These are phyloP conservation scores for Oryzias celebensis DNA, from an alignment of 2,113 vertebrate genomes.

Conservation along the genomic window DNA sequence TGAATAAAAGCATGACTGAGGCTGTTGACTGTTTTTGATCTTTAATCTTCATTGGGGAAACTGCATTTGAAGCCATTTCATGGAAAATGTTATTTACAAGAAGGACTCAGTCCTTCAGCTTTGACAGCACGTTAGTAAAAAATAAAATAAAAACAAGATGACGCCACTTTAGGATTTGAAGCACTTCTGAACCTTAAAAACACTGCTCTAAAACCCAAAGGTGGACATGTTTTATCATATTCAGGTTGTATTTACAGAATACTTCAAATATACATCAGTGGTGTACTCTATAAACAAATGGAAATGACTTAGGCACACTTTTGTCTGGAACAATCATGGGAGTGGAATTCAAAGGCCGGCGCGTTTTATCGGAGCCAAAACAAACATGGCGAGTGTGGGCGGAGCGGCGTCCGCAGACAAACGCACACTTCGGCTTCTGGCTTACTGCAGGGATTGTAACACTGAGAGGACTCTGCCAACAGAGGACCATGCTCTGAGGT, in stretches of 20 bases:
- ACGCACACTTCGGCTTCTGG: no score
- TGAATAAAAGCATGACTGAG: background rate
- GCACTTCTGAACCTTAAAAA: constrained; percentile 73
- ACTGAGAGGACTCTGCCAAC: no score
- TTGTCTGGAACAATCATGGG: constrained; percentile 51
- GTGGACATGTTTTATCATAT: constrained; percentile 81
- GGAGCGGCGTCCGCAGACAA: no score
- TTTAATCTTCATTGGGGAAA: constrained; percentile 72
- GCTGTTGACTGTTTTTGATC: constrained; percentile 34
- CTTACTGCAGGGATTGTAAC: no score
- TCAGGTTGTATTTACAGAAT: constrained; percentile 94
- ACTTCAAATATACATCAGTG: constrained; percentile 90
- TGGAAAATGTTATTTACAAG: constrained; percentile 77
- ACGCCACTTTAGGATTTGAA: constrained; percentile 57
- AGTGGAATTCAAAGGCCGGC: constrained; percentile 39
- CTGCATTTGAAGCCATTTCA: constrained; percentile 72
- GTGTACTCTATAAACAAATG: constrained; percentile 89
- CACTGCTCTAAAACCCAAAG: constrained; percentile 73
- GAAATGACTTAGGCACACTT: constrained; percentile 86
- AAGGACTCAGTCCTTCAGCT: constrained; percentile 50
- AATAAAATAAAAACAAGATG: constrained; percentile 38
- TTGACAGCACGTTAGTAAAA: constrained; percentile 66
- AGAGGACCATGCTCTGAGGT: no score
- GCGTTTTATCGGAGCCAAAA: background rate
- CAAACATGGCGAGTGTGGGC: no score